Evolutionary conservation across 2,113 vertebrate species (phyloP), one percentile per base, ranked within the genome.

Genomic region (Takifugu bimaculatus): DNA sequence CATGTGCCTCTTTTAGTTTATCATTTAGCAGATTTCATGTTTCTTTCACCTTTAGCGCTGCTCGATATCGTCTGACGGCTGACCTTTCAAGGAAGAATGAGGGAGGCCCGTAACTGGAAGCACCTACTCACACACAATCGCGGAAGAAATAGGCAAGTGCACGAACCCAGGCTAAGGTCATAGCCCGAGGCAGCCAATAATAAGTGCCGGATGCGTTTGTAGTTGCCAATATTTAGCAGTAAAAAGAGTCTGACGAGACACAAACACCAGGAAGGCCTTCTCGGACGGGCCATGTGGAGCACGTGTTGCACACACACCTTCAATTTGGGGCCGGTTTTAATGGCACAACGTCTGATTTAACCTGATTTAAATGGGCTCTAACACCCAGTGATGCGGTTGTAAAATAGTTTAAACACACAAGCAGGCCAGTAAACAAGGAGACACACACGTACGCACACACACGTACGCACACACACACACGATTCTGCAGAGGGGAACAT

Each of bases 1-100:
- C 43, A 52, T 13, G 50, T 43, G 66, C 66, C 28, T 13, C 45
- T 14, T n/a, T 48, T 57, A 60, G 65, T 80, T 85, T 67, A 78
- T 81, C 80, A 73, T 83, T 87, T 76, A 79, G 76, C 78, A 78
- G 78, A 83, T 88, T 87, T 85, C 64, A 73, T 70, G 50, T 83
- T 85, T 73, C 81, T 66, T 70, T 87, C 87, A 89, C 84, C 86
- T 89, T 88, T 87, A 68, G 82, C 61, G 64, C 81, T 69, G 85
- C 79, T 91, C 88, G 70, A 90, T 90, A 88, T 71, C 45, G 84
- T 85, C 79, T 88, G 91, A 90, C 77, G 71, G 69, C 70, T 88
- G 90, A 90, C 91, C 88, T 91, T 92, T 90, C 68, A 65, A 10
- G 63, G 60, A 75, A 80, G 80, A 85, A 80, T 74, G 77, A 85